Evolutionary conservation across 2,113 vertebrate genomes (phyloP).

Genomic region (Phocoena phocoena): DNA sequence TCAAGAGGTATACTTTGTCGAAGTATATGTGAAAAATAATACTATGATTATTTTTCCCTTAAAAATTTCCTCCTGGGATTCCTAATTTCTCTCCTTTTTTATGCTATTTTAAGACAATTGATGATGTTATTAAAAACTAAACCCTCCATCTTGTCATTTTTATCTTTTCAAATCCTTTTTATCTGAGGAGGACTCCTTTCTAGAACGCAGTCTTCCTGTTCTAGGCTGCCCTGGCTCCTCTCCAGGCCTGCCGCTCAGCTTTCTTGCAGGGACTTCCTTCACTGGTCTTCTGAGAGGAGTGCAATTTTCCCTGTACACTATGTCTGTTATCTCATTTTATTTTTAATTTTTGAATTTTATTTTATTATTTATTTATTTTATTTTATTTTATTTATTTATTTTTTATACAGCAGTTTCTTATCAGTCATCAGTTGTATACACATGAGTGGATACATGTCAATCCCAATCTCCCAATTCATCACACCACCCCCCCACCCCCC

Average conservation of each 20-base stretch:
- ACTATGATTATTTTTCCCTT: background rate
- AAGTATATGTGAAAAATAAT: background rate
- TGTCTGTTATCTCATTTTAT: conserved; percentile 8
- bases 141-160: background rate
- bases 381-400: no score
- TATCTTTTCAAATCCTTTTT: background rate
- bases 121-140: background rate
- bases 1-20: background rate
- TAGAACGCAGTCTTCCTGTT: background rate
- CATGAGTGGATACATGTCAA: no score
- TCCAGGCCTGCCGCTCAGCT: background rate
- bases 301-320: background rate
- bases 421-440: no score
- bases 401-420: no score
- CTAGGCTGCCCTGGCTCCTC: background rate
- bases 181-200: background rate
- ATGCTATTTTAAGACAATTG: background rate
- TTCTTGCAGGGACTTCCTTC: no score
- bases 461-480: no score
- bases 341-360: no score
- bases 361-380: no score
- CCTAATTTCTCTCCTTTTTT: background rate
- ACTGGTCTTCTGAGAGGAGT: background rate
- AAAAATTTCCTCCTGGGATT: background rate
- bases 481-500: no score